Evolutionary conservation across 2,797 vertebrate genomes (phyloP), one percentile per base, ranked within the genome.

Genomic region (Protonibea diacanthus): DNA sequence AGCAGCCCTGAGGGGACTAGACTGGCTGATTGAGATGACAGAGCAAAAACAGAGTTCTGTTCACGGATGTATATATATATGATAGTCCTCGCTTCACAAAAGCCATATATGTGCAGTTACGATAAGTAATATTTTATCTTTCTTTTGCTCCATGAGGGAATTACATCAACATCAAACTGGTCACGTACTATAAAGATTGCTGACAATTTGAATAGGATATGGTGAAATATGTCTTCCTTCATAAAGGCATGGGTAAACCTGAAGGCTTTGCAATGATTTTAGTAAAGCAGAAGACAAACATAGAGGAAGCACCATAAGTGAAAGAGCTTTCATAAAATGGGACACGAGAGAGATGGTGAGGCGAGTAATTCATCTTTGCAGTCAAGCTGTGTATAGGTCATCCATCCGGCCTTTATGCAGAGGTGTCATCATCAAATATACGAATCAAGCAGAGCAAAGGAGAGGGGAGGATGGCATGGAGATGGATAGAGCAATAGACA

Each of bases 401-500:
- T 87, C 73, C 66, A 75, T 85, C 72, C 53, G 33, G 61, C 77
- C 81, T 83, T 79, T 70, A 75, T 67, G 44, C 57, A 52, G 44
- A 82, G 66, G 49, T 71, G 80, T 78, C 80, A 65, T 60, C 58
- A 76, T 84, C 53, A 78, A 80, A 82, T 67, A 68, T 59, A 63
- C 56, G 65, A 74, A 80, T 58, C 67, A 59, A 60, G 64, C 29
- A 40, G 63, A 53, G 64, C 56, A 68, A 76, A 84, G 29, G 59
- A 81, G 45, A 80, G 29, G 47, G 47, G 57, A 71, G 44, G 44
- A 51, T 66, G 69, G 72, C 59, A 78, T 33, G 33, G 69, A 81
- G 84, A 86, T 70, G 49, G 53, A 76, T 71, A 42, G 51, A 83
- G 64, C 51, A 42, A 59, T 71, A 72, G 57, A 74, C 13, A 67